Evolutionary conservation across 2,888 invertebrate genomes (phyloP).

Genomic region (Ganaspis brasiliensis): DNA sequence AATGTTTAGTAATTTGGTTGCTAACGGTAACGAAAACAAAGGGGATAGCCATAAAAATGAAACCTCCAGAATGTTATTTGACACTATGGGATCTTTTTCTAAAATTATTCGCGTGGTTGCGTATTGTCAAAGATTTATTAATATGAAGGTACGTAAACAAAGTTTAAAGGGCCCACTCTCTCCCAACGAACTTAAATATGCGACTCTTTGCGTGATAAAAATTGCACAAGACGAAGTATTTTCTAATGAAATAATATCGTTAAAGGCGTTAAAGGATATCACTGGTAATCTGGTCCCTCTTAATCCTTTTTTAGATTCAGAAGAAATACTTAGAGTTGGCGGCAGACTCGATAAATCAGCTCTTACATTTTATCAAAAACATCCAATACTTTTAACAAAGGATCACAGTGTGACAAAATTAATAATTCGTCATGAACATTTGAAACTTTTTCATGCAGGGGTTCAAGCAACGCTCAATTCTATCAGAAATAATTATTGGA

Average conservation of each 20-base stretch:
- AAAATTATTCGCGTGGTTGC: background rate
- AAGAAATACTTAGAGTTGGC: conserved; percentile 37
- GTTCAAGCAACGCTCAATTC: conserved; percentile 12
- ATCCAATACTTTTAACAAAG: conserved; percentile 26
- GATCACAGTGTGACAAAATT: conserved; percentile 17
- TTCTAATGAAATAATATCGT: background rate
- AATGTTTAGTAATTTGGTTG: background rate
- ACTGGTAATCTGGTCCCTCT: conserved; percentile 46
- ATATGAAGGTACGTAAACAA: background rate
- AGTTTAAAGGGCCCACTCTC: background rate
- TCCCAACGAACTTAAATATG: too few species aligned
- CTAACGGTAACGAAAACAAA: background rate
- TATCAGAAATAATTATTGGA: conserved; percentile 27
- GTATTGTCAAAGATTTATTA: background rate
- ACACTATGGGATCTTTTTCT: background rate
- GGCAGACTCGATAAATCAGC: conserved; percentile 21
- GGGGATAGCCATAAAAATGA: background rate
- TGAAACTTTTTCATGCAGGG: conserved; percentile 29
- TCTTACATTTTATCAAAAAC: background rate
- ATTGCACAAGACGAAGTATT: background rate
- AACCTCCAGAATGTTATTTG: background rate
- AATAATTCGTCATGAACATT: conserved; percentile 24
- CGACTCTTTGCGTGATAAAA: background rate
- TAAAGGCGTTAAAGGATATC: background rate
- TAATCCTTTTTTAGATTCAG: conserved; percentile 22